These are phyloP conservation scores for Tympanuchus pallidicinctus DNA, from an alignment of 2,113 vertebrate species.

Conservation along the genomic window DNA sequence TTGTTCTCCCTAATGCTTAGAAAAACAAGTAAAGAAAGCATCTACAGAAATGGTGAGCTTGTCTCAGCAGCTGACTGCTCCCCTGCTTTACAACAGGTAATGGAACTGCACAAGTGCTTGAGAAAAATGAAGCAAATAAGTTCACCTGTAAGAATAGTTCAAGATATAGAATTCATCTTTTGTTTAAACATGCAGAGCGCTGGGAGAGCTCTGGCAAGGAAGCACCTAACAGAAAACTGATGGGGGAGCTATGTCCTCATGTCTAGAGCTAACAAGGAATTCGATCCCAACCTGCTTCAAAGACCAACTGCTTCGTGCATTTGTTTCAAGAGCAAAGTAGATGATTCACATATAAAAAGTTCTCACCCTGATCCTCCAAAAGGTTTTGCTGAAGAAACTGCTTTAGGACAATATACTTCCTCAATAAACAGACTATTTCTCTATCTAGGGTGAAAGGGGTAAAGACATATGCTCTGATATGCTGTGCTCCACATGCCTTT, in stretches of 20 bases:
- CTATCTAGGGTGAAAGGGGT: background rate
- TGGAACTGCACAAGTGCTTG: background rate
- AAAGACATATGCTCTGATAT: background rate
- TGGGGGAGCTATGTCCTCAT: slow-evolving; percentile 41
- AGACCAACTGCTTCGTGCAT: background rate
- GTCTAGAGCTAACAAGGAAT: slow-evolving; percentile 7
- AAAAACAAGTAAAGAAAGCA: slow-evolving; percentile 4
- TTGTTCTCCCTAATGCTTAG: background rate
- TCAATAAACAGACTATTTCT: background rate
- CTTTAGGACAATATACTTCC: background rate
- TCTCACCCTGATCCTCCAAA: background rate
- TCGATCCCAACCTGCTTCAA: background rate
- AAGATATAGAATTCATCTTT: background rate
- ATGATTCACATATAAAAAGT: background rate
- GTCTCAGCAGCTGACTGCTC: background rate
- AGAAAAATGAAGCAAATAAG: background rate
- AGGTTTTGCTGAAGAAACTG: slow-evolving; percentile 37
- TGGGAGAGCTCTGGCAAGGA: background rate
- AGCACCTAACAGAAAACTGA: slow-evolving; percentile 14
- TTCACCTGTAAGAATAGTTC: background rate
- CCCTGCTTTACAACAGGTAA: background rate
- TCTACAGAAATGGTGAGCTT: background rate
- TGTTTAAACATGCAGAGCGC: background rate
- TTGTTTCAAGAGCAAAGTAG: slow-evolving; percentile 39
- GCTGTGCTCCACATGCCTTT: background rate